phyloP scores from a whole-genome alignment of 2,888 invertebrate genomes.

The Diabrotica balteata region DNA sequence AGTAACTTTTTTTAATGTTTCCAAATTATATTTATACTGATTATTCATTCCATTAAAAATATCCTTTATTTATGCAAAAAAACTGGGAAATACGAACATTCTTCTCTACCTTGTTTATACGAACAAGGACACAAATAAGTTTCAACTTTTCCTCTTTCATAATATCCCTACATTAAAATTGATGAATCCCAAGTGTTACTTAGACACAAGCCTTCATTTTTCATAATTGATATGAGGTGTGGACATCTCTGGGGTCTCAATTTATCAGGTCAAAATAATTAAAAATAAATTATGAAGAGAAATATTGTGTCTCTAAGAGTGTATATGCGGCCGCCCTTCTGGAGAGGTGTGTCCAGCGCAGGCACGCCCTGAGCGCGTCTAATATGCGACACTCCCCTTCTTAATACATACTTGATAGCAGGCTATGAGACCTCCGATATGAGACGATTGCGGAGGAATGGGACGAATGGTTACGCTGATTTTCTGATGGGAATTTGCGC shows the following conservation, averaged over 20 bases:
- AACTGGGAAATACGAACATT: too few species aligned
- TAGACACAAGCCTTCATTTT: conserved; percentile 33
- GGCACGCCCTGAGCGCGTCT: conserved; percentile 51
- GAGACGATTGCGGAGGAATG: conserved; percentile 4
- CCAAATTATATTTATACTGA: too few species aligned
- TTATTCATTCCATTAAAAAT: too few species aligned
- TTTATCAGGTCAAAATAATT: conserved; percentile 47
- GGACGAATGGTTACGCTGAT: neutral
- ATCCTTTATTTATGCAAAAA: too few species aligned
- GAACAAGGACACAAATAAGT: neutral
- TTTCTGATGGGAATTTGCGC: neutral
- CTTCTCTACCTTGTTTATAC: too few species aligned
- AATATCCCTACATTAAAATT: conserved; percentile 25
- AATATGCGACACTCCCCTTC: conserved; percentile 33
- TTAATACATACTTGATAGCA: conserved; percentile 56
- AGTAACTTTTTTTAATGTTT: too few species aligned
- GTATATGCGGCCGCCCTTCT: conserved; percentile 37
- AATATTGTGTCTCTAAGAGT: conserved; percentile 38
- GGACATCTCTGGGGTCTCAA: conserved; percentile 36
- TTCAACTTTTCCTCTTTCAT: conserved; percentile 2
- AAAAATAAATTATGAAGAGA: conserved; percentile 45
- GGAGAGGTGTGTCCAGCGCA: conserved; percentile 49
- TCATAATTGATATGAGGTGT: conserved; percentile 40
- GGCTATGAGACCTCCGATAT: neutral
- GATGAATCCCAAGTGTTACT: conserved; percentile 32